These are phyloP conservation scores for Pterois miles DNA, from an alignment of 2,797 vertebrate genomes.

Conservation along the genomic window DNA sequence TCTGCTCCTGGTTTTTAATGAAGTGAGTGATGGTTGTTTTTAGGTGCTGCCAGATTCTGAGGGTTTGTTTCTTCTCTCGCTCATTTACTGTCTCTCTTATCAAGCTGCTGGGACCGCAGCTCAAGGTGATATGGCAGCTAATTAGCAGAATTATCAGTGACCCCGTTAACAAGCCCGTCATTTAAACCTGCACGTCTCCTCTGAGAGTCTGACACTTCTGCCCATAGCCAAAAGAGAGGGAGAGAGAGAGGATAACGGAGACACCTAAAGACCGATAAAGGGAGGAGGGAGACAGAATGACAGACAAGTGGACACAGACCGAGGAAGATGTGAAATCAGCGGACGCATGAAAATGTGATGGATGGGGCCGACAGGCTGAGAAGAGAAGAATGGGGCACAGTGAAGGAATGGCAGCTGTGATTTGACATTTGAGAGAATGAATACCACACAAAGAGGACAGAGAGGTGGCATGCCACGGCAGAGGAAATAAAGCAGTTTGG, in stretches of 20 bases:
- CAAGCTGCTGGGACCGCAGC: conserved; percentile 68
- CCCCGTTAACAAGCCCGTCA: conserved; percentile 78
- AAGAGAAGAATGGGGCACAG: conserved; percentile 9
- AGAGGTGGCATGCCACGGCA: conserved; percentile 15
- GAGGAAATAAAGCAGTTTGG: conserved; percentile 57
- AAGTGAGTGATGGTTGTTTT: background rate
- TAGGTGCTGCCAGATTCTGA: conserved; percentile 6
- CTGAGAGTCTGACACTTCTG: conserved; percentile 63
- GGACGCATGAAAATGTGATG: conserved; percentile 20
- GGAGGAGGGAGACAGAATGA: conserved; percentile 16
- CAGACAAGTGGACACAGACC: conserved; percentile 6
- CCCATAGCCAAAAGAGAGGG: conserved; percentile 41
- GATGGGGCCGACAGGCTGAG: conserved; percentile 14
- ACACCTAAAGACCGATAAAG: conserved; percentile 21
- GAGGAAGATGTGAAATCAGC: conserved; percentile 41
- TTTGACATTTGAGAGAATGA: conserved; percentile 52
- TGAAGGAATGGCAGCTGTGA: conserved; percentile 18
- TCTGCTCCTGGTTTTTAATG: background rate
- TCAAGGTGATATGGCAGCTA: conserved; percentile 80
- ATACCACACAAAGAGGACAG: conserved; percentile 26
- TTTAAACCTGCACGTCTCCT: conserved; percentile 75
- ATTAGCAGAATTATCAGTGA: conserved; percentile 82
- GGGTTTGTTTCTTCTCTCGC: conserved; percentile 11
- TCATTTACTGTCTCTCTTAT: conserved; percentile 44
- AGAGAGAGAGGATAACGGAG: conserved; percentile 25